Conservation (phyloP, 2,888 invertebrate genomes). For the Trilocha varians region DNA sequence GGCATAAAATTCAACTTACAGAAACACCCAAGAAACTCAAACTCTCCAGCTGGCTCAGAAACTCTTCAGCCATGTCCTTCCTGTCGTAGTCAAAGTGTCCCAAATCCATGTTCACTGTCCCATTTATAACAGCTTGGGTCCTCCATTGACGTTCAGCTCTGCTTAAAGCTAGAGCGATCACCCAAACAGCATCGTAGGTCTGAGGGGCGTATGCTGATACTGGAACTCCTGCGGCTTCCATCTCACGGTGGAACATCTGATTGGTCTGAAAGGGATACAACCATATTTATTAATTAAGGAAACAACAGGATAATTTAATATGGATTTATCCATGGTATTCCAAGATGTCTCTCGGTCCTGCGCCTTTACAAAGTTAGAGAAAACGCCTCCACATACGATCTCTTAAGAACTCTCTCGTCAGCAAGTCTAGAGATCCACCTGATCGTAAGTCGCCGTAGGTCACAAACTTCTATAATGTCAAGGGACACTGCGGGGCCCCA, state of each 20-base stretch:
- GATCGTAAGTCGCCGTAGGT: too few species aligned
- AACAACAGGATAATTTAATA: too few species aligned
- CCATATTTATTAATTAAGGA: too few species aligned
- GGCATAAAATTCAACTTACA: constrained; percentile 71
- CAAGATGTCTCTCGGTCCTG: too few species aligned
- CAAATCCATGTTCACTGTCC: constrained; percentile 39
- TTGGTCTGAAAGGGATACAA: constrained; percentile 67
- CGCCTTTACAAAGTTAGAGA: too few species aligned
- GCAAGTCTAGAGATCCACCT: too few species aligned
- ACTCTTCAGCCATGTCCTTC: constrained; percentile 80
- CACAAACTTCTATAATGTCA: too few species aligned
- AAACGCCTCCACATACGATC: too few species aligned
- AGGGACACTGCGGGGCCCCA: too few species aligned
- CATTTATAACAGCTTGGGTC: constrained; percentile 24
- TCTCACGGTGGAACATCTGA: constrained; percentile 75
- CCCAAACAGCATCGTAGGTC: constrained; percentile 94
- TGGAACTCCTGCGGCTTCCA: constrained; percentile 65
- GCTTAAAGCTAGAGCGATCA: constrained; percentile 84
- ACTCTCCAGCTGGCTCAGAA: constrained; percentile 80
- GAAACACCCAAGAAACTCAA: constrained; percentile 89
- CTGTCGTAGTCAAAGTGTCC: constrained; percentile 82
- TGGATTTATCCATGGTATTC: too few species aligned
- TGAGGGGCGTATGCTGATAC: constrained; percentile 82
- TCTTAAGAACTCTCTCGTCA: too few species aligned
- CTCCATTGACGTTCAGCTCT: constrained; percentile 76